Base-by-base conservation (phyloP, 2,888 invertebrate species). In the Lochmaea capreae region DNA sequence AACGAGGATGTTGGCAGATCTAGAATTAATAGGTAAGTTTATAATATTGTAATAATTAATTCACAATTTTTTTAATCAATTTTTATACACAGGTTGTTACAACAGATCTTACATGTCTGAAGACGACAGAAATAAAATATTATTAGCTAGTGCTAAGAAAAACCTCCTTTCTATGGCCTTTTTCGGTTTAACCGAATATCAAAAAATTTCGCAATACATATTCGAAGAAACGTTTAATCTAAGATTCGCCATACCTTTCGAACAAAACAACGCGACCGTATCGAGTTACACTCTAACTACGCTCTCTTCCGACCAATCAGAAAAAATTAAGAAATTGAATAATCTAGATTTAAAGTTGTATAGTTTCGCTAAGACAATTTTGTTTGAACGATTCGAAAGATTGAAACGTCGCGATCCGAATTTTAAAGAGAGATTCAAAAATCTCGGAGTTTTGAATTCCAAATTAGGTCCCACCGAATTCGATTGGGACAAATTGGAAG, bases 1-100 rank as follows among this genome's bases (percentile, higher is more conserved):
- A 89, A 98, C 99, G 3, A 91, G 99, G 80, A 99, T 99, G 99
- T 87, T 99, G 83, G 96, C 99, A 16, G 97, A 99, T 89, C 90
- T 99, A 79, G 95, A 96, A 73, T 90, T 98, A 66, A 94, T 99
- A 52, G 97, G 82, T 81, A 75, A 78, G 79, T 16, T 10, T 54
- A 52, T 58, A 11, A 39, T 39, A 14, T 12, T 10, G 18, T 65
- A 62, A n/a, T 52, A 6, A 57, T 16, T 46, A 16, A 46, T 16
- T n/a, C 10, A 6, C 11, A n/a, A 1, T 16, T 33, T 54, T 57
- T 46, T 12, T n/a, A n/a, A 43, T 61, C 11, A 1, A 61, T 42
- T 61, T 66, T 18, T 3, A 39, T 42, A 42, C 43, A 62, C 61
- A 82, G 82, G 97, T 72, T 99, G 99, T 89, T 99, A 99, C 89